A percentile compares a stretch with the other conserved stretches of the same genome.
These are phyloP conservation scores for Zele albiditarsus DNA, from an alignment of 2,888 invertebrate genomes.

Conservation along the genomic window DNA sequence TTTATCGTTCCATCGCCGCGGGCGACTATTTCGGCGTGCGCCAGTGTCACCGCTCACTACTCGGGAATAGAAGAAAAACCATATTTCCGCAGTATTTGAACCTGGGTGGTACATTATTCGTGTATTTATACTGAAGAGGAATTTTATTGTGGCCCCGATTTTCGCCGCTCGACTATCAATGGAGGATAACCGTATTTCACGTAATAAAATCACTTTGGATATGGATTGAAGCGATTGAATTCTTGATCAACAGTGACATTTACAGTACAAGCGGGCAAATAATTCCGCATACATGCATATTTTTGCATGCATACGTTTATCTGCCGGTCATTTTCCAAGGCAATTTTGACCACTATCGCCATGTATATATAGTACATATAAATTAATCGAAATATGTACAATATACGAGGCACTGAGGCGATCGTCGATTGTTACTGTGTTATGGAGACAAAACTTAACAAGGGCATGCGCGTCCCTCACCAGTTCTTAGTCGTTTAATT, in stretches of 20 bases:
- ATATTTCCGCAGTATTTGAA: neutral
- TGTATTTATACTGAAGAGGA: neutral
- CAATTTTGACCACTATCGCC: no score
- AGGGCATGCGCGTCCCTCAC: constrained; percentile 32
- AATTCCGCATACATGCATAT: no score
- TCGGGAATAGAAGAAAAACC: neutral
- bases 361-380: no score
- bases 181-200: neutral
- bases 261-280: no score
- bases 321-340: no score
- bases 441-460: constrained; percentile 24
- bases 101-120: neutral
- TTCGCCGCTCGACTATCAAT: neutral
- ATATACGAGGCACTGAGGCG: neutral
- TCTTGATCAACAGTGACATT: no score
- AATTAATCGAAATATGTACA: neutral
- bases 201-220: neutral
- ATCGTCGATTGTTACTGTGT: constrained; percentile 1
- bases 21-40: neutral
- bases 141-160: neutral
- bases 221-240: no score
- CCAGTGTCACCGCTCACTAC: neutral
- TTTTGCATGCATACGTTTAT: no score
- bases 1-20: neutral
- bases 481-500: constrained; percentile 38